Percentiles rank a stretch among this genome's conserved stretches.
Conservation (phyloP, 2,888 invertebrate species). For the Salticus scenicus region DNA sequence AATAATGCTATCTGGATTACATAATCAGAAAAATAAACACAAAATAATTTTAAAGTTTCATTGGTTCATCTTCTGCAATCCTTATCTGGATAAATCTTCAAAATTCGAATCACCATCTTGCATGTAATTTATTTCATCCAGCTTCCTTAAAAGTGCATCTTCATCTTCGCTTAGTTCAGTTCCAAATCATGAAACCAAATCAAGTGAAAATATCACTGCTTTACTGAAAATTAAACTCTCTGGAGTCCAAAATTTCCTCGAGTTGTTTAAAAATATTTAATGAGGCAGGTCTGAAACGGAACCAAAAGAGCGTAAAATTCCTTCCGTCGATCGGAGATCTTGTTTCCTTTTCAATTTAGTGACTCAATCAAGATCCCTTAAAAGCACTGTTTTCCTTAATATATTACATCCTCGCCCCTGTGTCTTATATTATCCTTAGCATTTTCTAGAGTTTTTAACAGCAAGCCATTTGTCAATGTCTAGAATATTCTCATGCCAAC, state of each 20-base stretch:
- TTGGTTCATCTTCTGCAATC: too few relatives aligned
- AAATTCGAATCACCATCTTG: not conserved
- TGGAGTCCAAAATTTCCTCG: not conserved
- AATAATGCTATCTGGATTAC: too few relatives aligned
- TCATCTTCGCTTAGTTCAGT: too few relatives aligned
- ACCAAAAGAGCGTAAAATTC: not conserved
- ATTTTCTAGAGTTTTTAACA: constrained; percentile 51
- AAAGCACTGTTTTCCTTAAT: constrained; percentile 33
- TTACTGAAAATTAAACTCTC: not conserved
- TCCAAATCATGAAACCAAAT: not conserved
- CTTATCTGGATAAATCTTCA: too few relatives aligned
- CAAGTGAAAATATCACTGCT: not conserved
- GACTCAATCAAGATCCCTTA: constrained; percentile 31
- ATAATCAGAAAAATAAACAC: too few relatives aligned
- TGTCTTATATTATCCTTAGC: constrained; percentile 6
- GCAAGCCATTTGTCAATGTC: constrained; percentile 58
- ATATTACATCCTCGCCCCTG: constrained; percentile 23
- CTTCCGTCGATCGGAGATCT: too few relatives aligned
- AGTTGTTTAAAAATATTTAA: constrained; percentile 12
- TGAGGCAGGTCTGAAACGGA: not conserved
- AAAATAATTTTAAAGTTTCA: too few relatives aligned
- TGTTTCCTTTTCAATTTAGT: constrained; percentile 46
- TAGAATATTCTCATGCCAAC: constrained; percentile 24
- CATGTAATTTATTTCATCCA: not conserved
- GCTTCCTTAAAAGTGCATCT: not conserved